Conservation (phyloP, 2,797 vertebrate genomes). For the Sus cebifrons region DNA sequence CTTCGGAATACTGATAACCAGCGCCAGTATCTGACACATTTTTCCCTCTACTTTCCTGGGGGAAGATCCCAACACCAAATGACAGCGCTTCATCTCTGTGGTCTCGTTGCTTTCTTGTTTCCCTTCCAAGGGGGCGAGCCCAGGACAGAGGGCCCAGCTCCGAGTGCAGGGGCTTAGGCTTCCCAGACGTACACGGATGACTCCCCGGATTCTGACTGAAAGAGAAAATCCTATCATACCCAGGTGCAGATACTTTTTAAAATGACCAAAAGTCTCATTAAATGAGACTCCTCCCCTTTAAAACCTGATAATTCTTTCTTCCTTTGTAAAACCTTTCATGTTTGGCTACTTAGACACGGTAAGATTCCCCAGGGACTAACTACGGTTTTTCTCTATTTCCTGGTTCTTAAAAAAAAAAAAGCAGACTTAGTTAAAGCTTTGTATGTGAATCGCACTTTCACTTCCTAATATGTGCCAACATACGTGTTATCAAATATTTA, state of each 20-base stretch:
- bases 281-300: background rate
- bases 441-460: background rate
- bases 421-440: background rate
- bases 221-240: accelerated
- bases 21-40: background rate
- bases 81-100: background rate
- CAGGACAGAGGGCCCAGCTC: background rate
- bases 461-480: background rate
- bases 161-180: accelerated
- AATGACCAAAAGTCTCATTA: background rate
- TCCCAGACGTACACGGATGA: background rate
- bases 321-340: background rate
- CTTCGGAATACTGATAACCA: background rate
- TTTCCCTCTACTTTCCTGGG: too few relatives aligned
- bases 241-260: background rate
- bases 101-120: background rate
- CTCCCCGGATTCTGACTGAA: background rate
- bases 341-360: background rate
- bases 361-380: background rate
- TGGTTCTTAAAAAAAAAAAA: background rate
- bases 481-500: slow-evolving; percentile 40
- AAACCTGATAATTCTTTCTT: background rate
- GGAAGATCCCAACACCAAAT: too few relatives aligned
- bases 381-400: background rate
- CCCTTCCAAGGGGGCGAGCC: background rate